These are phyloP conservation scores for Noctuana brunneofusca DNA, from an alignment of 2,888 invertebrate species.

Conservation along the genomic window DNA sequence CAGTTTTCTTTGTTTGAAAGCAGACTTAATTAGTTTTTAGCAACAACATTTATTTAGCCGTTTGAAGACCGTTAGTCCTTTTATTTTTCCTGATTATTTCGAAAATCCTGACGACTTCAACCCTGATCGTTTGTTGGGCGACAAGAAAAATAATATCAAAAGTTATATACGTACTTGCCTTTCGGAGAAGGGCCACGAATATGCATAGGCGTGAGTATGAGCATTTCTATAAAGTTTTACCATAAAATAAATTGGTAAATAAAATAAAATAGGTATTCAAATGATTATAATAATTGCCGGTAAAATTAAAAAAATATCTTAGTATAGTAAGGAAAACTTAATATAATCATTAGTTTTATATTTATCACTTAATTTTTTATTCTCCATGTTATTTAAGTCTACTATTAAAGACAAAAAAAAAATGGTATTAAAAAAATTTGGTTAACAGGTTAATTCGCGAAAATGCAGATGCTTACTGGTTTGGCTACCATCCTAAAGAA, in stretches of 20 bases:
- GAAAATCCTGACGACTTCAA: conserved; percentile 55
- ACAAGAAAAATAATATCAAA: conserved; percentile 49
- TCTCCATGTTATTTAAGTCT: background rate
- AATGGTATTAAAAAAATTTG: background rate
- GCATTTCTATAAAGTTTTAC: background rate
- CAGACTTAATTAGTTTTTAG: too few relatives aligned
- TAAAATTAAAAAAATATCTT: too few relatives aligned
- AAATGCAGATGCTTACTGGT: conserved; percentile 50
- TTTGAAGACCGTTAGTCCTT: too few relatives aligned
- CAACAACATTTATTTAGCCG: too few relatives aligned
- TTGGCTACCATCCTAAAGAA: conserved; percentile 51
- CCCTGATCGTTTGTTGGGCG: conserved; percentile 58
- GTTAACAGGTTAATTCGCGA: conserved; percentile 48
- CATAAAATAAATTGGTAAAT: too few relatives aligned
- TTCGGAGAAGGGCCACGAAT: conserved; percentile 66
- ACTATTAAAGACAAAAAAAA: background rate
- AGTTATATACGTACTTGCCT: conserved; percentile 60
- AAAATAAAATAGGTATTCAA: background rate
- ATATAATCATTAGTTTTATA: too few relatives aligned
- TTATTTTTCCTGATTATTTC: conserved; percentile 55
- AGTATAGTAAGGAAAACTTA: too few relatives aligned
- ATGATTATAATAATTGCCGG: too few relatives aligned
- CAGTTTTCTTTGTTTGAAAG: too few relatives aligned
- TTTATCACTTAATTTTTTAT: too few relatives aligned
- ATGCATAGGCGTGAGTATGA: conserved; percentile 55